These are phyloP conservation scores for Penaeus chinensis DNA, from an alignment of 1,140 invertebrate species.

Conservation along the genomic window DNA sequence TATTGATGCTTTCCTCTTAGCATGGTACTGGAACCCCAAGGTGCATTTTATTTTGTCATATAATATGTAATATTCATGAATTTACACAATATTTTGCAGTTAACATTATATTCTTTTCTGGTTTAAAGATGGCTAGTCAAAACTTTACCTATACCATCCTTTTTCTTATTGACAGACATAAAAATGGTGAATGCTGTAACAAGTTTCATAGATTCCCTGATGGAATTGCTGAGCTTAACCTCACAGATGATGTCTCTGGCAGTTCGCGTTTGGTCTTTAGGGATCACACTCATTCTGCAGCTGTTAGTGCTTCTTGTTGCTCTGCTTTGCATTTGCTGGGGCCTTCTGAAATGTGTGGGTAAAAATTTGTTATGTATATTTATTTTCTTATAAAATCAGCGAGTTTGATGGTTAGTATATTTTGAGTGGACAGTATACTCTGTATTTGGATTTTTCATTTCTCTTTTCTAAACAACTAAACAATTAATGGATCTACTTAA, in stretches of 20 bases:
- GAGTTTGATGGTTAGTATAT: not conserved
- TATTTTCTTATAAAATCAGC: not conserved
- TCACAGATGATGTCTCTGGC: conserved; percentile 40
- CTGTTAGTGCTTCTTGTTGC: conserved; percentile 32
- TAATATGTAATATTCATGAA: not conserved
- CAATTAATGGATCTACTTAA: no score
- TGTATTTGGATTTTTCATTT: no score
- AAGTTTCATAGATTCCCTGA: conserved; percentile 20
- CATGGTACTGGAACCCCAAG: no score
- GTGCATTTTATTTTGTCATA: not conserved
- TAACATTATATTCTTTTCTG: no score
- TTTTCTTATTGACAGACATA: not conserved
- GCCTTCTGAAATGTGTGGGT: conserved; percentile 36
- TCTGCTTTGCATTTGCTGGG: conserved; percentile 32
- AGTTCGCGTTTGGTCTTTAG: conserved; percentile 35
- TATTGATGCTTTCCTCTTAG: no score
- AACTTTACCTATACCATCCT: no score
- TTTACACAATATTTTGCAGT: not conserved
- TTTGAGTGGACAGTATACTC: no score
- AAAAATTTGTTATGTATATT: not conserved
- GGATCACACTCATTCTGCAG: conserved; percentile 39
- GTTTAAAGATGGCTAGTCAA: no score
- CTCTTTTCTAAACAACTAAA: no score
- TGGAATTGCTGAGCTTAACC: conserved; percentile 33
- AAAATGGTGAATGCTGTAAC: conserved; percentile 7